Evolutionary conservation across 1,140 invertebrate species (phyloP).

Genomic region (Pollicipes pollicipes): DNA sequence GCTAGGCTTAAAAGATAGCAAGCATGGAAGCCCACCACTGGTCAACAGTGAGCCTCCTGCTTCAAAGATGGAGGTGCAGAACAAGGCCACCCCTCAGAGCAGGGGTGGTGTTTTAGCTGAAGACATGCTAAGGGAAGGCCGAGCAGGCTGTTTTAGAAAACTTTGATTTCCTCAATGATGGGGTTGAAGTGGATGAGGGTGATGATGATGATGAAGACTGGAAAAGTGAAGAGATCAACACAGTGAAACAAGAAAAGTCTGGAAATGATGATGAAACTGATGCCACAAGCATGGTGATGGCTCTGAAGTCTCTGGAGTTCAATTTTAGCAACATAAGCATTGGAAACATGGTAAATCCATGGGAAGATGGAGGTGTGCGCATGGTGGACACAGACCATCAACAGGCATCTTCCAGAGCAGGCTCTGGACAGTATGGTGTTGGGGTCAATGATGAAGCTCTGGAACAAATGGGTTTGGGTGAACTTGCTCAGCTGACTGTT

Average conservation of each 20-base stretch:
- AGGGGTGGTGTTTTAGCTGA: constrained; percentile 36
- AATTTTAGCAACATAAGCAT: background rate
- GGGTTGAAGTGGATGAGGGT: constrained; percentile 75
- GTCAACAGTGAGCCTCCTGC: too few species aligned
- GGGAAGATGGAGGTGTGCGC: too few species aligned
- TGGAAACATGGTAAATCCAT: background rate
- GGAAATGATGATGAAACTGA: background rate
- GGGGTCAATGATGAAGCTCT: constrained; percentile 36
- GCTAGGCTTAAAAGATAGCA: constrained; percentile 57
- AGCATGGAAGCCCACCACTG: too few species aligned
- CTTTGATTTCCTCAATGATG: constrained; percentile 73
- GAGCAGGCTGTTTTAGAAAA: constrained; percentile 88
- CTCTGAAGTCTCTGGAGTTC: background rate
- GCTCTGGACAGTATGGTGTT: too few species aligned
- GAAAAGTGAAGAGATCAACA: background rate
- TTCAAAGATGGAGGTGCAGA: too few species aligned
- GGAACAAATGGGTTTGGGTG: constrained; percentile 56
- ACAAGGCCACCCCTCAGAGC: too few species aligned
- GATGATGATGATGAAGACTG: constrained; percentile 45
- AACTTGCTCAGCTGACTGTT: constrained; percentile 86
- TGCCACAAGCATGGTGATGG: background rate
- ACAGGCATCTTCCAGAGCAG: too few species aligned
- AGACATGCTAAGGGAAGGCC: constrained; percentile 64
- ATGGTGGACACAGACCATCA: too few species aligned
- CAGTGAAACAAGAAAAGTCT: background rate